These are phyloP conservation scores for Limnephilus rhombicus DNA, from an alignment of 2,888 invertebrate genomes.

Conservation along the genomic window DNA sequence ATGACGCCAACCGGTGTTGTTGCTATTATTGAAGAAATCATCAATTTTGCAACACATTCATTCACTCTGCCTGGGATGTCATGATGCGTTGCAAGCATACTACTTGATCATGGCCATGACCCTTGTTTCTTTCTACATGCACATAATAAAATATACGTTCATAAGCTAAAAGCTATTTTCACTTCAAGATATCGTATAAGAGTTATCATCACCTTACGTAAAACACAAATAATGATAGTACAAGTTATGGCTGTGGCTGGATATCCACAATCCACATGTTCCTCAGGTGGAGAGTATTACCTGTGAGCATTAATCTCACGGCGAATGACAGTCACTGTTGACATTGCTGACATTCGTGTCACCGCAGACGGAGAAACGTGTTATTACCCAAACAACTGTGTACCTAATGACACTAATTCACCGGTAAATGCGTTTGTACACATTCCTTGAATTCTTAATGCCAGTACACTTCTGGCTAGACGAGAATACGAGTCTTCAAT, in stretches of 20 bases:
- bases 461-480: slow-evolving; percentile 2
- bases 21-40: too few species aligned
- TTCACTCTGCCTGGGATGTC: neutral
- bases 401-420: slow-evolving; percentile 47
- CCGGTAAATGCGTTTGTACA: slow-evolving; percentile 18
- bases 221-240: neutral
- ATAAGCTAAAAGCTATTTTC: neutral
- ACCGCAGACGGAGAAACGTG: slow-evolving; percentile 18
- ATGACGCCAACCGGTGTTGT: too few species aligned
- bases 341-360: slow-evolving; percentile 34
- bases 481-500: neutral
- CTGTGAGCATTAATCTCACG: slow-evolving; percentile 7
- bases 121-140: neutral
- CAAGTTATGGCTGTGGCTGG: neutral
- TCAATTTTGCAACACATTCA: too few species aligned
- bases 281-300: neutral
- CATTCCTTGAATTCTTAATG: slow-evolving; percentile 34
- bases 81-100: neutral
- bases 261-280: neutral
- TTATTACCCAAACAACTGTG: slow-evolving; percentile 40
- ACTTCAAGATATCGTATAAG: neutral
- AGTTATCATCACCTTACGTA: neutral
- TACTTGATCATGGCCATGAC: neutral
- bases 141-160: neutral
- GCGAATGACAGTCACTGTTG: slow-evolving; percentile 29